Base-by-base conservation (phyloP, 2,797 vertebrate genomes). In the Acrossocheilus fasciatus region DNA sequence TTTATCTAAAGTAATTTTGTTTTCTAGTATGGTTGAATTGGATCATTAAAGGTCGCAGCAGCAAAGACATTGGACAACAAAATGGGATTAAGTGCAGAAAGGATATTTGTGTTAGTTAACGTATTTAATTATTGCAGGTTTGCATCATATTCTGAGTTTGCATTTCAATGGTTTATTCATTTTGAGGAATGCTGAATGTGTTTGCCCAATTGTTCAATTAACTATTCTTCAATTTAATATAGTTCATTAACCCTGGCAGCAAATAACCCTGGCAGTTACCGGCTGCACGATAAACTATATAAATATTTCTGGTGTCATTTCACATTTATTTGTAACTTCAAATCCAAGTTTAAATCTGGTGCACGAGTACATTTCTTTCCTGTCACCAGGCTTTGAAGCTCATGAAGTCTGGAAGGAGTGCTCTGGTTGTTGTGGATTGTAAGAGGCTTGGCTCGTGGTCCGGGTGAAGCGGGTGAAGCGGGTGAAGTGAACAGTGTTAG, bases 401-500 rank as follows among this genome's bases (percentile, higher is more conserved):
- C 41, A 41, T 43, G 26, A 43, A 57, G 76, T 50, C 41, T 84
- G 76, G 9, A n/a, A 43, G 39, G 11, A 77, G 15, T n/a, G 2
- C 66, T 41, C n/a, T 41, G 47, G 18, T 68, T 68, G 43, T 57
- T 70, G 9, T 26, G 17, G 70, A 57, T 68, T 64, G 12, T 83
- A 36, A 57, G 47, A 23, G 36, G 5, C 26, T 70, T 75, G 54
- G n/a, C 20, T 9, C 47, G 12, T 17, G 52, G 26, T 20, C 39
- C 5, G 12, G 15, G 45, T 45, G 43, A 45, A 85, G n/a, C 4
- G 17, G 39, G 62, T 74, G 14, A 3, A 85, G n/a, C 4, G 14
- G 39, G 62, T 74, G n/a, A 85, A 50, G 70, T 45, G 12, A 45
- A 72, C 34, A 47, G 64, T 18, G 23, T 93, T 83, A 91, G 70